These are phyloP conservation scores for Drosophila cognata DNA, from an alignment of 2,888 invertebrate species.

Conservation along the genomic window DNA sequence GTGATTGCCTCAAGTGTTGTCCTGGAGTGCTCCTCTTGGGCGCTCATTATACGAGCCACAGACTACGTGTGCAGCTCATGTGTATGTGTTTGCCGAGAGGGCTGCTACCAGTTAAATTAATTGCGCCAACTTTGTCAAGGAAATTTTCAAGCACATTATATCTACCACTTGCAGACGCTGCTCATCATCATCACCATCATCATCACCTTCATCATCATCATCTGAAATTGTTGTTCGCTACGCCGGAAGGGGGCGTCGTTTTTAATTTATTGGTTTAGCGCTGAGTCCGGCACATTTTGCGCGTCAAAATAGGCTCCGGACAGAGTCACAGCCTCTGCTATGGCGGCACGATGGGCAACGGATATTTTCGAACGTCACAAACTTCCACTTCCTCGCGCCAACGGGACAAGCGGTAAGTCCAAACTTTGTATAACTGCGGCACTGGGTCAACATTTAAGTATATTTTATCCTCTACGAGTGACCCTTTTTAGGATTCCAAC, in stretches of 20 bases:
- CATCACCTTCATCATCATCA: conserved; percentile 10
- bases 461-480: conserved; percentile 21
- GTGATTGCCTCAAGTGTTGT: conserved; percentile 45
- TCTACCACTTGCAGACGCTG: conserved; percentile 59
- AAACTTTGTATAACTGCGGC: not conserved
- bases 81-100: conserved; percentile 2
- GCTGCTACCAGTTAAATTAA: conserved; percentile 29
- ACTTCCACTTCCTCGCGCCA: conserved; percentile 78
- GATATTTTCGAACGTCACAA: conserved; percentile 86
- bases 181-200: conserved; percentile 12
- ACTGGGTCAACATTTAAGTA: conserved; percentile 18
- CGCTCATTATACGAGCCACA: conserved; percentile 45
- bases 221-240: conserved; percentile 3
- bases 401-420: conserved; percentile 86
- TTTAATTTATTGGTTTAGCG: conserved; percentile 26
- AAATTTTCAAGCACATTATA: conserved; percentile 54
- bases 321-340: conserved; percentile 86
- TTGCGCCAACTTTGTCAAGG: conserved; percentile 43
- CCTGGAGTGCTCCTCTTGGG: conserved; percentile 29
- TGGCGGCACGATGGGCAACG: conserved; percentile 85
- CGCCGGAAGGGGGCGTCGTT: conserved; percentile 9
- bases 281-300: conserved; percentile 74
- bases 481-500: conserved; percentile 22
- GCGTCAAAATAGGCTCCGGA: conserved; percentile 87
- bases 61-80: conserved; percentile 9